Evolutionary conservation across 2,888 invertebrate genomes (phyloP), one percentile per base, ranked within the genome.

Genomic region (Eupithecia subumbrata): DNA sequence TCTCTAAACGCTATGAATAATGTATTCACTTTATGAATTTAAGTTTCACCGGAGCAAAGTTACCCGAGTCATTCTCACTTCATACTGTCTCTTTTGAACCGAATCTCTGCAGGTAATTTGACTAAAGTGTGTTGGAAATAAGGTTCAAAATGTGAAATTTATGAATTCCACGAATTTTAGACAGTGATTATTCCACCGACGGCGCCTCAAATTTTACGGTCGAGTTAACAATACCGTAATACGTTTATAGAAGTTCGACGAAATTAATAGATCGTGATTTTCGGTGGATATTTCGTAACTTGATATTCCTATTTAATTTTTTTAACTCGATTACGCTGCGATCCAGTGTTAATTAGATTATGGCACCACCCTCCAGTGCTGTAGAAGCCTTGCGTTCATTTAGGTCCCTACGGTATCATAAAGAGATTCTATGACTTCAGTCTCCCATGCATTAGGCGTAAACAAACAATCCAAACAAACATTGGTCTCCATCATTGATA

Each of bases 21-120:
- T 79, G 75, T 75, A 80, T 79, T 79, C 77, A 82, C 76, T 77
- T 79, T 78, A 79, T 78, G 75, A 79, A 79, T 75, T 75, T 77
- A 72, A 76, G 75, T 76, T 73, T 73, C 73, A 76, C 74, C 52
- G 66, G 72, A 72, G 78, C 76, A 67, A 76, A 80, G 78, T 80
- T 79, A 78, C 72, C 64, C 69, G 43, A 74, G 72, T 52, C 67
- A 72, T 77, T 75, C 63, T 67, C 70, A 75, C 74, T 73, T 71
- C 74, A 70, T 60, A 67, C 76, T 72, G 74, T 77, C 74, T 72
- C 70, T 67, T 74, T 73, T 76, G 71, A 76, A 71, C 48, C 40
- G 69, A 73, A 71, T 63, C 70, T 72, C 63, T 67, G 71, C 71
- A 69, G 52, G 66, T 72, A 74, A 77, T 74, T 74, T 70, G 34